These are phyloP conservation scores for Sogatella furcifera DNA, from an alignment of 1,140 invertebrate species.

Conservation along the genomic window DNA sequence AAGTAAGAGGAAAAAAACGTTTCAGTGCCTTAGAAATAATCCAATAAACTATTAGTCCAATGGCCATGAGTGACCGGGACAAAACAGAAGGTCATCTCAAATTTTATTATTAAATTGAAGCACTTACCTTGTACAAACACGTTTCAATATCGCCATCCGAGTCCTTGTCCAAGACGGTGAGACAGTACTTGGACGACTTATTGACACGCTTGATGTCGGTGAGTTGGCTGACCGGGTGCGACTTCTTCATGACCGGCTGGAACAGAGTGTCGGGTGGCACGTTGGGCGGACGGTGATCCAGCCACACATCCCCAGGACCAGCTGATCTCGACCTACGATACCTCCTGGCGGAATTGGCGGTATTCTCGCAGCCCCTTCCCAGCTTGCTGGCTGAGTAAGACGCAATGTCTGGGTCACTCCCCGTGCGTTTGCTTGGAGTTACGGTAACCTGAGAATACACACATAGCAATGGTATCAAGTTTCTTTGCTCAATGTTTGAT, in stretches of 20 bases:
- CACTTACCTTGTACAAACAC: constrained; percentile 71
- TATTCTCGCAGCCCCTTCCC: too few species aligned
- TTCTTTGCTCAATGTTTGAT: too few species aligned
- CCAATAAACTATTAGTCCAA: too few species aligned
- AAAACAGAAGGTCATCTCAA: too few species aligned
- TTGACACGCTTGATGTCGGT: constrained; percentile 56
- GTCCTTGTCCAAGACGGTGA: constrained; percentile 85
- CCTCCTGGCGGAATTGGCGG: too few species aligned
- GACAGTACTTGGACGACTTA: constrained; percentile 72
- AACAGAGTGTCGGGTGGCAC: constrained; percentile 74
- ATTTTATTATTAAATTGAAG: background rate
- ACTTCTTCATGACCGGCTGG: constrained; percentile 71
- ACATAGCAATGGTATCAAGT: too few species aligned
- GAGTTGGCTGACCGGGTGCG: constrained; percentile 74
- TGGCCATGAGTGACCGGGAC: background rate
- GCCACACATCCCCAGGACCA: constrained; percentile 57
- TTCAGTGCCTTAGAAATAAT: too few species aligned
- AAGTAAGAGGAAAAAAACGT: too few species aligned
- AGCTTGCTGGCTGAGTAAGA: too few species aligned
- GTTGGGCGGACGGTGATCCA: constrained; percentile 76
- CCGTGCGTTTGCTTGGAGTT: constrained; percentile 27
- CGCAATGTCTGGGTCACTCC: constrained; percentile 62
- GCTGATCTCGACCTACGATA: constrained; percentile 69
- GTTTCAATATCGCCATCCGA: constrained; percentile 87
- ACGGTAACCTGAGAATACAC: too few species aligned